Conservation (phyloP, 2,888 invertebrate species). For the Caenorhabditis angaria region DNA sequence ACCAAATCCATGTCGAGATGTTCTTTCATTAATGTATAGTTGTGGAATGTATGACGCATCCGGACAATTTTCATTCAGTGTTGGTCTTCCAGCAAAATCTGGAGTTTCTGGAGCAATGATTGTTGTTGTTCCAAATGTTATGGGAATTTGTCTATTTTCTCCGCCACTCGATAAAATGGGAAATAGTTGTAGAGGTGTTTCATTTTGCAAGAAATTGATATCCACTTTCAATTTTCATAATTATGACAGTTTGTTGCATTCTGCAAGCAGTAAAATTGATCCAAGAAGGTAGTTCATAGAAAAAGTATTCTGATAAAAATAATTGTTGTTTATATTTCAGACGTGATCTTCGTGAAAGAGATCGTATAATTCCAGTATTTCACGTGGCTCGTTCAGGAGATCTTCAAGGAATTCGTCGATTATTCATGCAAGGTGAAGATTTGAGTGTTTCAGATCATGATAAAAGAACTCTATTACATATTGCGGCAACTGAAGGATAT, state of each 20-base stretch:
- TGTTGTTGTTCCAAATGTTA: slow-evolving; percentile 92
- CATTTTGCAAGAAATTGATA: slow-evolving; percentile 81
- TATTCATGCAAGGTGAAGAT: slow-evolving; percentile 65
- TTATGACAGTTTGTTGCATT: slow-evolving; percentile 76
- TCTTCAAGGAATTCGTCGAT: slow-evolving; percentile 32
- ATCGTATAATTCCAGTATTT: slow-evolving; percentile 36
- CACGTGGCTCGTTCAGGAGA: slow-evolving; percentile 43
- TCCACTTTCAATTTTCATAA: slow-evolving; percentile 91
- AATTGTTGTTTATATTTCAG: slow-evolving; percentile 8
- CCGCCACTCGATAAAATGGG: slow-evolving; percentile 89
- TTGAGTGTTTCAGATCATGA: slow-evolving; percentile 66
- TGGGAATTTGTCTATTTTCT: slow-evolving; percentile 94
- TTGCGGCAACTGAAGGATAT: slow-evolving; percentile 66
- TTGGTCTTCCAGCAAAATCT: slow-evolving; percentile 77
- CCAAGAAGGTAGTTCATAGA: slow-evolving; percentile 21
- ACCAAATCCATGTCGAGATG: slow-evolving; percentile 89
- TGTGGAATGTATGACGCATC: slow-evolving; percentile 79
- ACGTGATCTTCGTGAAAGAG: slow-evolving; percentile 35
- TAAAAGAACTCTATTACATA: slow-evolving; percentile 52
- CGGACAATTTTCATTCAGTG: slow-evolving; percentile 82
- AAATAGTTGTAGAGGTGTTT: slow-evolving; percentile 89
- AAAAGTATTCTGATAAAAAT: neutral
- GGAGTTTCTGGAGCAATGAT: slow-evolving; percentile 87
- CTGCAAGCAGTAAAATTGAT: slow-evolving; percentile 42
- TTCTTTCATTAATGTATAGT: slow-evolving; percentile 94